Evolutionary conservation across 2,888 invertebrate genomes (phyloP).

Genomic region (Nephrotoma flavescens): DNA sequence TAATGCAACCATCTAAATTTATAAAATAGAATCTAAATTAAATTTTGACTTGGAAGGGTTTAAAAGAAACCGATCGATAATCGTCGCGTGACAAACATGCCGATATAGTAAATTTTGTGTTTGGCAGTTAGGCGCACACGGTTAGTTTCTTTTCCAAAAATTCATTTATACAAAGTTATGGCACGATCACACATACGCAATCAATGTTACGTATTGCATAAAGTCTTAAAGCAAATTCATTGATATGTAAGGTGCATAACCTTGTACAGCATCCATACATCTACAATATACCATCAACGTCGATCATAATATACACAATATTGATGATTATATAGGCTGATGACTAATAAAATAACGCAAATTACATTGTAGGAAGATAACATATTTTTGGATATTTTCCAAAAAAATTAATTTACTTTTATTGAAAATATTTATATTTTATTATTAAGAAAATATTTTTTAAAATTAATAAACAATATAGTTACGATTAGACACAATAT

Average conservation of each 20-base stretch:
- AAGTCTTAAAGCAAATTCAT: neutral
- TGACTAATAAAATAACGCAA: neutral
- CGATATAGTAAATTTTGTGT: neutral
- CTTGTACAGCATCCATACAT: neutral
- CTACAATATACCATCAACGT: neutral
- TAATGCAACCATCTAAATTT: neutral
- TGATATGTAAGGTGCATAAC: neutral
- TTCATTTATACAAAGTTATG: too few relatives aligned
- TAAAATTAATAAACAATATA: neutral
- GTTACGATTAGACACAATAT: neutral
- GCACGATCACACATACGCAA: neutral
- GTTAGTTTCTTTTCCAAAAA: too few relatives aligned
- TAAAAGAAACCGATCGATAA: neutral
- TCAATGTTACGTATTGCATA: neutral
- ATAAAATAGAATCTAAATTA: neutral
- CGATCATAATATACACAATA: neutral
- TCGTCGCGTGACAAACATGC: neutral
- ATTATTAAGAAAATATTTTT: neutral
- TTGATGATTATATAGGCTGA: neutral
- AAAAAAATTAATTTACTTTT: neutral
- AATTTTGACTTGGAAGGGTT: neutral
- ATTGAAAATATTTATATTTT: neutral
- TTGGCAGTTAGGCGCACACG: neutral
- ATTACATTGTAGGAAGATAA: neutral
- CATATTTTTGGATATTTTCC: neutral